These are phyloP conservation scores for Salvelinus namaycush DNA, from an alignment of 2,113 vertebrate species.

Conservation along the genomic window DNA sequence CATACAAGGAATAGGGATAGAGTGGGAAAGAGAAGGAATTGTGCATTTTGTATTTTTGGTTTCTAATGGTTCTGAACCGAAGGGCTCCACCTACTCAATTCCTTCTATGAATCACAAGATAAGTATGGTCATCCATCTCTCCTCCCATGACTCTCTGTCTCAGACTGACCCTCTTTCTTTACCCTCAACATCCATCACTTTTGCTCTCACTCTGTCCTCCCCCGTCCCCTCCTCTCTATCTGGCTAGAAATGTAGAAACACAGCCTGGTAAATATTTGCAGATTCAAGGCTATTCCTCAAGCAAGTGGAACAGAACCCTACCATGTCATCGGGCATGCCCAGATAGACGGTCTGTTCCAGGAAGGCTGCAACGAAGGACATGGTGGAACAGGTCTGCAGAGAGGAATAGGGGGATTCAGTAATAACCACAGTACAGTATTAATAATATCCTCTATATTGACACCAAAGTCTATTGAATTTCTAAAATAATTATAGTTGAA, in stretches of 20 bases:
- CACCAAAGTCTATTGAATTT: not conserved
- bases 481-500: not conserved
- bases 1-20: not conserved
- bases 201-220: not conserved
- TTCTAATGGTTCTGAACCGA: constrained; percentile 50
- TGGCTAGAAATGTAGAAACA: not conserved
- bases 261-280: constrained; percentile 54
- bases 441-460: not conserved
- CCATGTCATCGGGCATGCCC: constrained; percentile 80
- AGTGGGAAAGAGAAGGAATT: constrained; percentile 20
- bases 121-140: not conserved
- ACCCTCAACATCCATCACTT: not conserved
- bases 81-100: constrained; percentile 57
- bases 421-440: not conserved
- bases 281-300: constrained; percentile 36
- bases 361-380: constrained; percentile 81
- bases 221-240: not conserved
- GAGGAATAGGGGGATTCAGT: constrained; percentile 19
- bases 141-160: constrained; percentile 1
- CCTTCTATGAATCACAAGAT: constrained; percentile 55
- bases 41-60: constrained; percentile 32
- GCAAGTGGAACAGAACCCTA: constrained; percentile 61
- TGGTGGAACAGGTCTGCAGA: constrained; percentile 71
- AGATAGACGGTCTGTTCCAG: constrained; percentile 82
- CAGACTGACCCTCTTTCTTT: not conserved